Conservation (phyloP, 2,113 vertebrate genomes). For the Corythaixoides concolor region DNA sequence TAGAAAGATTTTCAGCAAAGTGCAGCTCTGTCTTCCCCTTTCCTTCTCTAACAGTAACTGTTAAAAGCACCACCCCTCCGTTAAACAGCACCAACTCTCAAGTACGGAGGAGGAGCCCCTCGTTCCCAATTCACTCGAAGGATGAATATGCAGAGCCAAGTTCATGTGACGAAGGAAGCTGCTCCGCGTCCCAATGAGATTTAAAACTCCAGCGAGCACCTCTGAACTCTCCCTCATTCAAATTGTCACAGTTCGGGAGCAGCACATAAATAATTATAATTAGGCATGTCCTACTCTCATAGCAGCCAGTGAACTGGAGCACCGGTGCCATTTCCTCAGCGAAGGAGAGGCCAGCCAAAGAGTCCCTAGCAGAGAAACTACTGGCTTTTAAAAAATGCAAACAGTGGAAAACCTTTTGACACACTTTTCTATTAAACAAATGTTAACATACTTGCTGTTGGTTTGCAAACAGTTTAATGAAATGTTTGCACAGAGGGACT, state of each 20-base stretch:
- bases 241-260: background rate
- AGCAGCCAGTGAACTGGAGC: background rate
- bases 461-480: slow-evolving; percentile 8
- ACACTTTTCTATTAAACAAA: background rate
- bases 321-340: background rate
- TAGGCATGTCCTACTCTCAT: background rate
- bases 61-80: background rate
- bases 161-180: background rate
- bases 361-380: background rate
- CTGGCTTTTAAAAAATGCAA: background rate
- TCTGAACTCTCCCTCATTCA: background rate
- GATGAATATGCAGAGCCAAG: background rate
- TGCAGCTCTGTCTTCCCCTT: background rate
- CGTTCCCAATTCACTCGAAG: background rate
- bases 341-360: background rate
- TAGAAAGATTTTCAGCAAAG: background rate
- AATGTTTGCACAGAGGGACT: background rate
- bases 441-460: background rate
- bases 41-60: background rate
- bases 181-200: background rate
- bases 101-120: fast-evolving
- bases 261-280: background rate
- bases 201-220: background rate
- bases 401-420: background rate
- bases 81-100: background rate